Evolutionary conservation across 2,888 invertebrate species (phyloP).

Genomic region (Mythimna vitellina): DNA sequence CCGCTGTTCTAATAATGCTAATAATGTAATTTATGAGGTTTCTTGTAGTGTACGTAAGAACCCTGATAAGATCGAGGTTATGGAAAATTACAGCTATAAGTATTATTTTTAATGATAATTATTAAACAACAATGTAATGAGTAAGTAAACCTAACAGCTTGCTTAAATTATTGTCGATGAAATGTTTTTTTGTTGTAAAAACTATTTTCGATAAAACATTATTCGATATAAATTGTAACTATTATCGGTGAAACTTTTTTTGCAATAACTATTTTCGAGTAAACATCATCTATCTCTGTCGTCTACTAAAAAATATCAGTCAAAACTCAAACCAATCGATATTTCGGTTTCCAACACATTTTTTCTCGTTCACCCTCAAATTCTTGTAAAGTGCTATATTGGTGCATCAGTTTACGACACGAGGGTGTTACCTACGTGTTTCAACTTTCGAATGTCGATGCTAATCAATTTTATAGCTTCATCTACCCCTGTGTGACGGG

Average conservation of each 20-base stretch:
- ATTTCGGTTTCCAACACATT: constrained; percentile 18
- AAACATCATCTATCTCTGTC: neutral
- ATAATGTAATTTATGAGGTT: constrained; percentile 48
- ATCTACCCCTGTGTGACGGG: constrained; percentile 36
- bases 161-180: neutral
- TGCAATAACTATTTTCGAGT: too few species aligned
- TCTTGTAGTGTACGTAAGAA: constrained; percentile 16
- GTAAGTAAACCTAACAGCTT: neutral
- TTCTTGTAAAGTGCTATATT: constrained; percentile 56
- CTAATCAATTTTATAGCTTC: constrained; percentile 74
- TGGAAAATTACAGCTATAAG: constrained; percentile 5
- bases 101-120: constrained; percentile 12
- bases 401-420: constrained; percentile 54
- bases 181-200: neutral
- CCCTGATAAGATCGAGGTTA: constrained; percentile 45
- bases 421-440: constrained; percentile 56
- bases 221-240: neutral
- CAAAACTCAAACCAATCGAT: constrained; percentile 27
- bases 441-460: constrained; percentile 65
- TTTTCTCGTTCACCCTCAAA: constrained; percentile 37
- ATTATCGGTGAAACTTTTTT: neutral
- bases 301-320: neutral
- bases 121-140: constrained; percentile 13
- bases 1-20: constrained; percentile 41
- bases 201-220: too few species aligned